Conservation (phyloP, 2,797 vertebrate genomes). For the Danio tinwini region DNA sequence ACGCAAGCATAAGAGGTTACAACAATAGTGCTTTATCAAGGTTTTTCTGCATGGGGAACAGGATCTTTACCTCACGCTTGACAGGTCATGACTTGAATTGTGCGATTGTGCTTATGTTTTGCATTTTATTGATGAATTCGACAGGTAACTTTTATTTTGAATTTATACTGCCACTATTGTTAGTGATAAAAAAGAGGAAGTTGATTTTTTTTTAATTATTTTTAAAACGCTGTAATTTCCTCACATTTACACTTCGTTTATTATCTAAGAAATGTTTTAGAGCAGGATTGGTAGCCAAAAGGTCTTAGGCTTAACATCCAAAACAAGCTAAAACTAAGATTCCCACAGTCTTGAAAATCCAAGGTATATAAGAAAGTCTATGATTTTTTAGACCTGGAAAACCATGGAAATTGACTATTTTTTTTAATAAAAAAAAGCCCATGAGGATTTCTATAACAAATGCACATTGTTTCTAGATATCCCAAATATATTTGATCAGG, state of each 20-base stretch:
- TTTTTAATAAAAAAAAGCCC: too few relatives aligned
- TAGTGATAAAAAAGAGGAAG: too few relatives aligned
- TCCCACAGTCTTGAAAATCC: too few relatives aligned
- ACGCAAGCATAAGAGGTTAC: conserved; percentile 2
- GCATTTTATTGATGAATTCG: background rate
- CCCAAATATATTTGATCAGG: too few relatives aligned
- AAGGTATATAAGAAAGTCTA: too few relatives aligned
- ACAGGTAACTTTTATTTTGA: background rate
- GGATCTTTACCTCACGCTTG: background rate
- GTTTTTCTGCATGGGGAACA: background rate
- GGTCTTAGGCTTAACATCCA: background rate
- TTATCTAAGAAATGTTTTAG: background rate
- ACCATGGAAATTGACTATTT: too few relatives aligned
- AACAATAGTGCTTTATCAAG: background rate
- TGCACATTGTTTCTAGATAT: too few relatives aligned
- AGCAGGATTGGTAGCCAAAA: background rate
- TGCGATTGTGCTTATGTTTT: background rate
- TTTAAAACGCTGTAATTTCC: background rate
- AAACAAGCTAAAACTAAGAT: background rate
- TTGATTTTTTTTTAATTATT: background rate
- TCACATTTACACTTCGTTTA: background rate
- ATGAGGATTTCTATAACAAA: too few relatives aligned
- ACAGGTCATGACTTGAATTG: background rate
- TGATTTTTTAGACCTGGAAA: too few relatives aligned
- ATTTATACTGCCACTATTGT: background rate